These are phyloP conservation scores for Eptatretus atami DNA, from an alignment of 2,797 vertebrate genomes.

Conservation along the genomic window DNA sequence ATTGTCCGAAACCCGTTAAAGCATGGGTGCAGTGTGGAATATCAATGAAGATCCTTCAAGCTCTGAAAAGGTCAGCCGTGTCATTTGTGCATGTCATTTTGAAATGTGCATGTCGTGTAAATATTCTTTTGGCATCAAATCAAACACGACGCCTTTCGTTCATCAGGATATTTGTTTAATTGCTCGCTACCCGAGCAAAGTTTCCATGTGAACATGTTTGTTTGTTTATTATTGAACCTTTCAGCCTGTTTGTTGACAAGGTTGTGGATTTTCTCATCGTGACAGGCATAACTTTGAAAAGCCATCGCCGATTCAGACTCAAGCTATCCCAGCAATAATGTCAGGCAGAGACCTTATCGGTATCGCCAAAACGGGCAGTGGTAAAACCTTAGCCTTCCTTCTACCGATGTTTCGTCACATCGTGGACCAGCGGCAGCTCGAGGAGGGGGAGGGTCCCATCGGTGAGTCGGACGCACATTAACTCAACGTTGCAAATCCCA, in stretches of 20 bases:
- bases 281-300: conserved; percentile 65
- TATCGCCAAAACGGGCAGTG: conserved; percentile 91
- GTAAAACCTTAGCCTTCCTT: conserved; percentile 87
- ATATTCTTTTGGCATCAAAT: too few species aligned
- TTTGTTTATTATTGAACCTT: neutral
- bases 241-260: neutral
- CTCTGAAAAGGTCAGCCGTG: conserved; percentile 51
- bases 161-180: too few species aligned
- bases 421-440: conserved; percentile 71
- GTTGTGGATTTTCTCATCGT: too few species aligned
- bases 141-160: too few species aligned
- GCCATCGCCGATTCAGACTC: conserved; percentile 74
- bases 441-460: conserved; percentile 79
- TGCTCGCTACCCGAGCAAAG: too few species aligned
- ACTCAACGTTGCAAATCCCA: too few species aligned
- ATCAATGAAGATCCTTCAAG: conserved; percentile 83
- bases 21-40: conserved; percentile 96
- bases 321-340: conserved; percentile 92
- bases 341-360: conserved; percentile 74
- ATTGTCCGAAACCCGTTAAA: conserved; percentile 87
- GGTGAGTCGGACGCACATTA: conserved; percentile 15
- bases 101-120: too few species aligned
- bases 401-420: conserved; percentile 96
- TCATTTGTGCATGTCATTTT: too few species aligned
- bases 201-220: neutral